Base-by-base conservation (phyloP, 92 coral and sea anemone genomes). In the Desmophyllum pertusum region DNA sequence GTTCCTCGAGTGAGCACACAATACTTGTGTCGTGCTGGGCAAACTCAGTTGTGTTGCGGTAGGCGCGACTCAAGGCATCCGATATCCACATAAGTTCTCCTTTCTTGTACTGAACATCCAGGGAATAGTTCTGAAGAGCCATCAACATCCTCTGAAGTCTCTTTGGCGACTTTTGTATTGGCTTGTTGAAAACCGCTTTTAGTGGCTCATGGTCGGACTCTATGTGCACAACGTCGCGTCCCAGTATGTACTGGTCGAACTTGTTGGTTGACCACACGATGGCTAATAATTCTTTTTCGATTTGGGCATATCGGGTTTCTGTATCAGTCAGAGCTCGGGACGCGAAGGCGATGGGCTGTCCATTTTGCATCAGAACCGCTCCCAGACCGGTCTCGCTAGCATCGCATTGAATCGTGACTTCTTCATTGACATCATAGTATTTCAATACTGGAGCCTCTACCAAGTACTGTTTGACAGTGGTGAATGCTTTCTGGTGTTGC, bases 181-280 rank as follows among this genome's bases (percentile, higher is more conserved):
- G 46, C 55, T 86, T 86, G 62, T 30, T 67, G 42, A 87, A 87
- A 23, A 82, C 91, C 35, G 87, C 91, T 75, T 76, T 71, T 43
- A 87, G 87, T 50, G 87, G 87, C 67, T 87, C 75, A 62, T 82
- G 87, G 70, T 88, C 83, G 3, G 84, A 82, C 61, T 82, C 87
- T 1, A 81, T 67, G 62, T 75, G 91, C 13, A 75, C 84, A 46
- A 75, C 38, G 1, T 75, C 46, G 63, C 79, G 82, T n/a, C 87
- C 91, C 38, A 59, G 75, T 70, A 87, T 87, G 71, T 87, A 87
- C 75, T 87, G 91, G 25, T 87, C 52, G 80, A 87, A 86, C 75
- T 87, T 87, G 73, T 68, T 39, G 50, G 80, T 29, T 35, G 84
- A 68, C 91, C 87, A 83, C 53, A 83, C 87, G 13, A 88, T 83